A percentile compares a stretch with the other conserved stretches of the same genome.
Conservation (phyloP, 1,140 invertebrate species). For the Arctopsyche grandis region DNA sequence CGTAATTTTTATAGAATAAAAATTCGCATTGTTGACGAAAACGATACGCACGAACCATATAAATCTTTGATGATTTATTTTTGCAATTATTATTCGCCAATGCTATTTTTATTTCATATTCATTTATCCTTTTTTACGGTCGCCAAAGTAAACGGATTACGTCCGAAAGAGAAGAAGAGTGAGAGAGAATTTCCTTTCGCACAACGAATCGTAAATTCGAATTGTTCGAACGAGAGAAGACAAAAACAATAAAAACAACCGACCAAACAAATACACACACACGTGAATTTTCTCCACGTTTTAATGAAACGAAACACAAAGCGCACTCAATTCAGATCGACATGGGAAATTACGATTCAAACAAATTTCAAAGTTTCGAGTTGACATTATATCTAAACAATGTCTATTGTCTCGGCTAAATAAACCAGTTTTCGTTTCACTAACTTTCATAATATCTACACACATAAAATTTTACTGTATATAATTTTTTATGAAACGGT, state of each 20-base stretch:
- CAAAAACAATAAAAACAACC: too few species aligned
- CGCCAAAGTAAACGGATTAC: slow-evolving; percentile 14
- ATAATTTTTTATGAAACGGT: too few species aligned
- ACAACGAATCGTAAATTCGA: slow-evolving; percentile 11
- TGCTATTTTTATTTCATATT: neutral
- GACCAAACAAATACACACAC: too few species aligned
- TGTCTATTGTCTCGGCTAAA: neutral
- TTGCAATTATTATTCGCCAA: neutral
- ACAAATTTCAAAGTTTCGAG: neutral
- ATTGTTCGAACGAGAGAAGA: neutral
- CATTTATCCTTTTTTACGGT: neutral
- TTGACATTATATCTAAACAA: slow-evolving; percentile 4
- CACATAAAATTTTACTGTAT: too few species aligned
- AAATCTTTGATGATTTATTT: too few species aligned
- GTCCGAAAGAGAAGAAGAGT: neutral
- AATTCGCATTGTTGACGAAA: too few species aligned
- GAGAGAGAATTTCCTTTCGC: neutral
- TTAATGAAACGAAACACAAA: neutral
- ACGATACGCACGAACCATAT: too few species aligned
- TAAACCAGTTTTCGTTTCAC: too few species aligned
- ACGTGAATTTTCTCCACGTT: too few species aligned
- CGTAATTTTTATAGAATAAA: too few species aligned
- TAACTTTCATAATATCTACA: too few species aligned
- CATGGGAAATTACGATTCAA: slow-evolving; percentile 3
- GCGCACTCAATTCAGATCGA: slow-evolving; percentile 12